Base-by-base conservation (phyloP, 2,113 vertebrate species). In the Thunnus thynnus region DNA sequence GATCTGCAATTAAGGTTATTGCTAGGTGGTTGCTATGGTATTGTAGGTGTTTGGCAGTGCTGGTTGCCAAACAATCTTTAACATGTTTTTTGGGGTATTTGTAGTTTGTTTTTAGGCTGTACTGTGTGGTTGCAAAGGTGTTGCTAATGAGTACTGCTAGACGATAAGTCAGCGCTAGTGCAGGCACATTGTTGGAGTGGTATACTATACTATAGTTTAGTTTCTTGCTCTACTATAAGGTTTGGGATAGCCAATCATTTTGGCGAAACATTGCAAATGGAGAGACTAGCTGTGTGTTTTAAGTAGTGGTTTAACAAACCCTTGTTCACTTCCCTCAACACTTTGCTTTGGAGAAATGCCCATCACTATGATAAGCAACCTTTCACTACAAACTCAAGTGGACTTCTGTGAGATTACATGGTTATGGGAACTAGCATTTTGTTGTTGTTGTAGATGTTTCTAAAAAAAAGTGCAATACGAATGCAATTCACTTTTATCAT, bases 301-400 rank as follows among this genome's bases (percentile, higher is more conserved):
- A 72, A 9, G 36, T 27, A 17, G 16, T 14, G 32, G 13, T 60
- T 64, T 44, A 50, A 56, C 51, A 76, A 76, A 16, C 25, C 30
- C 4, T 46, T 7, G 0, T 75, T 62, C 30, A 17, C 13, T 13
- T 46, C 13, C 72, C 46, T 51, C 20, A 25, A 4, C 13, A 32
- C 20, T 16, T 47, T 20, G 25, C 9, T 14, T 4, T 22, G 46
- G 52, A 9, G 14, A 4, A 68, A 6, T 41, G 30, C 36, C 11
- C 14, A 27, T 50, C 14, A 0, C 5, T 18, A 20, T 52, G 57
- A 62, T 13, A 20, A 72, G 36, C 36, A 9, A 9, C 36, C 32
- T 36, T 36, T 41, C 36, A 41, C 32, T 36, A 7, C 32, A 36
- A 36, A 9, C 2, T 41, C 36, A 41, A 41, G 36, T 41, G 36